phyloP scores from a whole-genome alignment of 2,113 vertebrate species.

The Gadus macrocephalus region DNA sequence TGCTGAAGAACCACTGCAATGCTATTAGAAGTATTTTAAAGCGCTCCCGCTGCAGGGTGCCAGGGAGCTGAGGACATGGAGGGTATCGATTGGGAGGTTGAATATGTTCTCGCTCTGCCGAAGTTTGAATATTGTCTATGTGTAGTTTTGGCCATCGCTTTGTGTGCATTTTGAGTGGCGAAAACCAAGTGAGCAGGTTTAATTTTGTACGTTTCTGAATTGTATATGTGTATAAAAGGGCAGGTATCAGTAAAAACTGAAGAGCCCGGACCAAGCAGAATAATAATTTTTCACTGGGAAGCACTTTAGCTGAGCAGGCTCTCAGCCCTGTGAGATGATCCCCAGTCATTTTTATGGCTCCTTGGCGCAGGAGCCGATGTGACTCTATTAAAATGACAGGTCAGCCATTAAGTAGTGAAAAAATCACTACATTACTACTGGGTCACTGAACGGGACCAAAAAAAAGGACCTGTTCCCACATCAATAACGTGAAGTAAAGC shows the following conservation, averaged over 20 bases:
- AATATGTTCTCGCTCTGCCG: conserved; percentile 20
- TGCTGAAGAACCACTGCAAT: neutral
- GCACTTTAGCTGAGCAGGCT: conserved; percentile 9
- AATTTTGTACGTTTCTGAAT: neutral
- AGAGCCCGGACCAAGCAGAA: no score
- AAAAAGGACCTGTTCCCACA: conserved; percentile 29
- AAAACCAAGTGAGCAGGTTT: neutral
- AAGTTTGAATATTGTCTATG: conserved; percentile 1
- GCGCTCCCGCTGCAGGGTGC: conserved; percentile 18
- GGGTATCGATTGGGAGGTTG: conserved; percentile 49
- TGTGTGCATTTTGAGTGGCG: neutral
- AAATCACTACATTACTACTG: conserved; percentile 52
- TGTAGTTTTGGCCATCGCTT: neutral
- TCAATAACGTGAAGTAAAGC: conserved; percentile 37
- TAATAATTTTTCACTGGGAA: neutral
- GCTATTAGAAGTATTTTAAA: conserved; percentile 32
- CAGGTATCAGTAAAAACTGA: neutral
- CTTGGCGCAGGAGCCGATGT: conserved; percentile 37
- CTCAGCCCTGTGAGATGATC: conserved; percentile 29
- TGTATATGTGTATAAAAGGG: conserved; percentile 23
- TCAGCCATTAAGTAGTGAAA: conserved; percentile 50
- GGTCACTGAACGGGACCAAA: conserved; percentile 49
- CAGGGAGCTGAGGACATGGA: conserved; percentile 48
- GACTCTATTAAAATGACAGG: conserved; percentile 59
- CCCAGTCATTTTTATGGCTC: conserved; percentile 38